Conservation (phyloP, 64 coral and sea anemone genomes). For the Trachythela sp. region DNA sequence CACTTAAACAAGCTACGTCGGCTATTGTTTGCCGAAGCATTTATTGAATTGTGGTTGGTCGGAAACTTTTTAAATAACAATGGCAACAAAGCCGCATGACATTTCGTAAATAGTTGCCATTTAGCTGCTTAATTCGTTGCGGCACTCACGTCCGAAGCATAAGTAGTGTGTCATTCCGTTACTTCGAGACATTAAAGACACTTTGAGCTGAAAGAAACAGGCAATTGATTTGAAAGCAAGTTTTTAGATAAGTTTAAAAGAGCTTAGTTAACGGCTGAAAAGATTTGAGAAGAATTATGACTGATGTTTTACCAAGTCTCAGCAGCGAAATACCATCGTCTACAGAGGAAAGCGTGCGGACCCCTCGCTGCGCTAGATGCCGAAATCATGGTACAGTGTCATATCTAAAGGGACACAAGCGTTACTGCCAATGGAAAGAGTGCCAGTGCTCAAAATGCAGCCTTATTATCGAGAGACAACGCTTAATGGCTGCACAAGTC, state of each 20-base stretch:
- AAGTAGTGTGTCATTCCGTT: no score
- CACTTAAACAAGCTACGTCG: neutral
- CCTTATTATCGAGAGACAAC: conserved; percentile 91
- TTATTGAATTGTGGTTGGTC: neutral
- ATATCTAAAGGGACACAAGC: conserved; percentile 91
- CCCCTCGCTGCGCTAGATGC: conserved; percentile 85
- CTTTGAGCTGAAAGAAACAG: neutral
- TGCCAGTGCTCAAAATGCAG: conserved; percentile 87
- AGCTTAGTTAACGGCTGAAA: neutral
- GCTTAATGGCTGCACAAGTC: conserved; percentile 91
- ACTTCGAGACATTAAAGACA: no score
- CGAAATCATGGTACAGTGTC: conserved; percentile 79
- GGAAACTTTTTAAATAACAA: conserved; percentile 10
- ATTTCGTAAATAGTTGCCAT: neutral
- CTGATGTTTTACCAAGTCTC: neutral
- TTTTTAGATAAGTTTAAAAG: no score
- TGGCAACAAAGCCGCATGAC: neutral
- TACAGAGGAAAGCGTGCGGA: conserved; percentile 20
- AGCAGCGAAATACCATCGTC: neutral
- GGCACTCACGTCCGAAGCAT: no score
- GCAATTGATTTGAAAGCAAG: no score
- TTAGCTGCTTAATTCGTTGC: neutral
- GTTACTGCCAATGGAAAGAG: conserved; percentile 88
- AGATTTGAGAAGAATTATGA: neutral
- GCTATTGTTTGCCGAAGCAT: neutral